Percentiles rank a stretch among this genome's conserved stretches.
Conservation (phyloP, 2,888 invertebrate species). For the Parochlus steinenii region DNA sequence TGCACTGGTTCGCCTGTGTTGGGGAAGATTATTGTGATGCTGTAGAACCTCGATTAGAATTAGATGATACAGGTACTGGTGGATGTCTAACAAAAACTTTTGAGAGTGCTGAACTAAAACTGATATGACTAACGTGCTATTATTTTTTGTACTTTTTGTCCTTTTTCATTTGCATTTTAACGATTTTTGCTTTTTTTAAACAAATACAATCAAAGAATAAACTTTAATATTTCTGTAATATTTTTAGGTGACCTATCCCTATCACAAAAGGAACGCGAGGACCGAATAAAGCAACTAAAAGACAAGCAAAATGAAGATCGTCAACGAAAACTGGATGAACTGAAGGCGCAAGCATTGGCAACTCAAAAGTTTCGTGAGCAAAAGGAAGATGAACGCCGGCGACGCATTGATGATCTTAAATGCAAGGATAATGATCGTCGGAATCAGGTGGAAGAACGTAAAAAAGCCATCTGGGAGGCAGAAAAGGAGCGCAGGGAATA, state of each 20-base stretch:
- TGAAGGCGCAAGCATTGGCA: constrained; percentile 73
- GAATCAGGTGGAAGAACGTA: constrained; percentile 70
- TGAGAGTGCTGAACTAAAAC: no score
- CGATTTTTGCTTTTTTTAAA: no score
- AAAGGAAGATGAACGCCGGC: constrained; percentile 68
- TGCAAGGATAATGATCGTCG: constrained; percentile 56
- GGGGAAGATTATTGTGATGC: no score
- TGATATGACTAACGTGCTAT: no score
- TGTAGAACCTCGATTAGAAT: no score
- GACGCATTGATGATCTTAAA: constrained; percentile 67
- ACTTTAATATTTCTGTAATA: no score
- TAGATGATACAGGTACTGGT: no score
- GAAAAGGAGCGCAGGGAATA: constrained; percentile 75
- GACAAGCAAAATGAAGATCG: constrained; percentile 36
- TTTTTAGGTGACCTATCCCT: no score
- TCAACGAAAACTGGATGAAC: constrained; percentile 73
- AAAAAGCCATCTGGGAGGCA: constrained; percentile 76
- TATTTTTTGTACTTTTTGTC: no score
- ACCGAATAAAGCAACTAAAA: constrained; percentile 12
- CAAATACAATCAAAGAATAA: no score
- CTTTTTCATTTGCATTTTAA: no score
- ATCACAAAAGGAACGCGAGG: constrained; percentile 10
- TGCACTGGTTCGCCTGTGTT: constrained; percentile 9
- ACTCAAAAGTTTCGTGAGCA: constrained; percentile 81
- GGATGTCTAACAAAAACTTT: no score